A percentile compares a stretch with the other conserved stretches of the same genome.
Evolutionary conservation across 1,140 invertebrate genomes (phyloP).

Genomic region (Pemphigus obesinymphae): DNA sequence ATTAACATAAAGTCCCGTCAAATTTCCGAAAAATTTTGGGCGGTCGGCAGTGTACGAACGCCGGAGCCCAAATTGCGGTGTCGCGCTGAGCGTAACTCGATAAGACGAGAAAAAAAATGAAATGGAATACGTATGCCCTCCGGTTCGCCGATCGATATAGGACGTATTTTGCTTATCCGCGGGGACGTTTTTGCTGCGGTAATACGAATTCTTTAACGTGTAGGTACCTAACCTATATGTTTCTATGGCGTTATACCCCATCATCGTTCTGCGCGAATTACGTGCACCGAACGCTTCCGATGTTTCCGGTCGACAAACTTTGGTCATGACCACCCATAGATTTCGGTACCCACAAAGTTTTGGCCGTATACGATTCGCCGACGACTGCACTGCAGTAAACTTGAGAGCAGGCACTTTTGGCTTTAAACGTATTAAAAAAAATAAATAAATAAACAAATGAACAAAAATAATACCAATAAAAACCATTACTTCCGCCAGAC

Average conservation of each 20-base stretch:
- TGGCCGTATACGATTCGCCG: background rate
- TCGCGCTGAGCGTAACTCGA: background rate
- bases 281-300: background rate
- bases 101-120: too few species aligned
- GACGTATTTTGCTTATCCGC: background rate
- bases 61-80: too few species aligned
- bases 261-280: slow-evolving; percentile 7
- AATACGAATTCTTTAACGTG: background rate
- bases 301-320: slow-evolving; percentile 27
- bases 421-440: background rate
- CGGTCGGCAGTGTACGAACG: too few species aligned
- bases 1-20: too few species aligned
- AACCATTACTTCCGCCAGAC: background rate
- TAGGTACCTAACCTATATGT: background rate
- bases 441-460: too few species aligned
- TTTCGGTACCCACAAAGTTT: slow-evolving; percentile 13
- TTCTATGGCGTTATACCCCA: background rate
- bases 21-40: too few species aligned
- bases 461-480: too few species aligned
- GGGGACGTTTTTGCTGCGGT: background rate
- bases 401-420: background rate
- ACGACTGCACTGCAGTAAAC: slow-evolving; percentile 28
- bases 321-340: slow-evolving; percentile 1
- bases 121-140: too few species aligned
- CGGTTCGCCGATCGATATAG: too few species aligned